Evolutionary conservation across 2,888 invertebrate genomes (phyloP), one percentile per base, ranked within the genome.

Genomic region (Vesta saturnalis): DNA sequence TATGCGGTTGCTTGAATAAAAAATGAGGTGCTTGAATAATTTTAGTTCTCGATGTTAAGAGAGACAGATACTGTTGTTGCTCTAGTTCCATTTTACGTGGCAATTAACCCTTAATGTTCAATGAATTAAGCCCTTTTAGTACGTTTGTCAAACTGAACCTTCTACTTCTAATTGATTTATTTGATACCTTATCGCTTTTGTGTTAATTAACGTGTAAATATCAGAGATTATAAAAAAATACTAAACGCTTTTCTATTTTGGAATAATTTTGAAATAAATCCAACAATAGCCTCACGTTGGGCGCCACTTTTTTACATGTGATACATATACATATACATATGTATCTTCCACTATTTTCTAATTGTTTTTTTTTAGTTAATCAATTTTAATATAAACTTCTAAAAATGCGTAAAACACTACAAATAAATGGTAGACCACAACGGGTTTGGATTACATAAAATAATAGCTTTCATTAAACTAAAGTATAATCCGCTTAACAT

Each of bases 101-200:
- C 19, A 64, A 64, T 64, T 64, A 64, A 43, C 52, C 55, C 43
- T 58, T 57, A 47, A 57, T 52, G 57, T 54, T 64, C 57, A 47
- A 49, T 49, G 58, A 64, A 57, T 64, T 64, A 58, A 64, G 19
- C 56, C 62, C 23, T 56, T 56, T 21, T 55, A 15, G 43, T 39
- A 15, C 18, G 23, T 35, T 54, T 63, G 62, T 63, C 56, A 22
- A 18, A 16, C 46, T 1, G 39, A 63, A 56, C 43, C 56, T 60
- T 60, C 19, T 43, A 56, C 46, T 63, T 47, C 14, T 39, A 23
- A 63, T 56, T 55, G 54, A 56, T 47, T 55, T 63, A 63, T 63
- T 61, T 63, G 3, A 16, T 30, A 15, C 30, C 23, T 10, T 23
- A 16, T 56, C 35, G n/a, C 35, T 12, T 56, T 14, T 30, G 14